Conservation (phyloP, 1,140 invertebrate genomes). For the Parapsyche elsis region DNA sequence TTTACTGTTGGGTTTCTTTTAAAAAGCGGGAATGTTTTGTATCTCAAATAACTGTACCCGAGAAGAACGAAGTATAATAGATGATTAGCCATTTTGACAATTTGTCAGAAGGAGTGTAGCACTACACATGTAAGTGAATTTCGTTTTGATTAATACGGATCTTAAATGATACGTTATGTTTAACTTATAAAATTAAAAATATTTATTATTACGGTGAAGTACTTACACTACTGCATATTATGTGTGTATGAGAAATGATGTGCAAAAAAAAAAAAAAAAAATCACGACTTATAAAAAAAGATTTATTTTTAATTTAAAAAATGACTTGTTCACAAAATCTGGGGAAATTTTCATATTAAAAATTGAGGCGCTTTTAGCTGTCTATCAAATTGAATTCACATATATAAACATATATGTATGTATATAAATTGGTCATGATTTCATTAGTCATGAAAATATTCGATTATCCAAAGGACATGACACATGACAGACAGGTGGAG, state of each 20-base stretch:
- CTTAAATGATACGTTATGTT: conserved; percentile 24
- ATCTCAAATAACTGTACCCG: conserved; percentile 14
- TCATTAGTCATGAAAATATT: conserved; percentile 37
- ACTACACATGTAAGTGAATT: conserved; percentile 28
- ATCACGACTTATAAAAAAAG: conserved; percentile 44
- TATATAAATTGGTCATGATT: conserved; percentile 34
- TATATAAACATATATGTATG: not conserved
- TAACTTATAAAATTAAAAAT: conserved; percentile 41
- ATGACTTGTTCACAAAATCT: conserved; percentile 43
- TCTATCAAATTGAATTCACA: conserved; percentile 43
- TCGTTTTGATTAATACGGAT: conserved; percentile 7
- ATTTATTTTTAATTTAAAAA: conserved; percentile 45
- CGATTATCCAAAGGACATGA: conserved; percentile 26
- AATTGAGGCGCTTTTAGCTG: conserved; percentile 40
- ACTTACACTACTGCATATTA: conserved; percentile 43
- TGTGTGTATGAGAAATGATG: conserved; percentile 44
- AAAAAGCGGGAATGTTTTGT: conserved; percentile 34
- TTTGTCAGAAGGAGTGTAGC: conserved; percentile 8
- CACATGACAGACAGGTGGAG: conserved; percentile 46
- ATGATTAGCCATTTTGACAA: not conserved
- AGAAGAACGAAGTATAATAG: not conserved
- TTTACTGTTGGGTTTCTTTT: not conserved
- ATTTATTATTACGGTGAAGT: conserved; percentile 25
- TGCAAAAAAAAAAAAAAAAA: no score
- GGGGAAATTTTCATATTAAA: conserved; percentile 36